These are phyloP conservation scores for Cerastis rubricosa DNA, from an alignment of 2,888 invertebrate species.

Conservation along the genomic window DNA sequence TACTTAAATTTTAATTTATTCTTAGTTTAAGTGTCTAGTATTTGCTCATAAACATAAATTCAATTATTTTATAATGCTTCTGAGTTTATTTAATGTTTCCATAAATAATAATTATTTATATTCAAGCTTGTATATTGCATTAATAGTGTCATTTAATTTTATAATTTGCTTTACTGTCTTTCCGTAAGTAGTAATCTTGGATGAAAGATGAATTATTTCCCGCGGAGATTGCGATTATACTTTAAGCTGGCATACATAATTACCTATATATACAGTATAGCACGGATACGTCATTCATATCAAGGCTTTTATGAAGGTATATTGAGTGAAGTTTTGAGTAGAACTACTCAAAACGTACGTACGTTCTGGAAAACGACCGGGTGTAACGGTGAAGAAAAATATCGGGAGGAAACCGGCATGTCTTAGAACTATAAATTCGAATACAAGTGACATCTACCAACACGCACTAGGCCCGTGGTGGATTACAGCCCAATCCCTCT, in stretches of 20 bases:
- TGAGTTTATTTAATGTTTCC: conserved; percentile 23
- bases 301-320: too few relatives aligned
- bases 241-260: neutral
- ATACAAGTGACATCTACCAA: too few relatives aligned
- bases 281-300: too few relatives aligned
- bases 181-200: conserved; percentile 13
- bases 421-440: too few relatives aligned
- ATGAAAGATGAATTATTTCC: conserved; percentile 30
- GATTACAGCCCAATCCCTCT: too few relatives aligned
- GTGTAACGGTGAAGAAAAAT: too few relatives aligned
- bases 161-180: neutral
- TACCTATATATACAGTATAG: neutral
- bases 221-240: neutral
- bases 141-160: neutral
- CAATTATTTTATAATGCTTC: conserved; percentile 27
- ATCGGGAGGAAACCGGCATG: too few relatives aligned
- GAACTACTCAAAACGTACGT: too few relatives aligned
- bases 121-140: neutral
- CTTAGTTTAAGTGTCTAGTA: conserved; percentile 2
- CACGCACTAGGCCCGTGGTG: too few relatives aligned
- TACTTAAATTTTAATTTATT: conserved; percentile 9
- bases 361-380: too few relatives aligned
- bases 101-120: conserved; percentile 9
- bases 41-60: conserved; percentile 17
- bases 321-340: too few relatives aligned